Percentiles rank a stretch among this genome's conserved stretches.
Conservation (phyloP, 2,888 invertebrate genomes). For the Ectemnius cavifrons region DNA sequence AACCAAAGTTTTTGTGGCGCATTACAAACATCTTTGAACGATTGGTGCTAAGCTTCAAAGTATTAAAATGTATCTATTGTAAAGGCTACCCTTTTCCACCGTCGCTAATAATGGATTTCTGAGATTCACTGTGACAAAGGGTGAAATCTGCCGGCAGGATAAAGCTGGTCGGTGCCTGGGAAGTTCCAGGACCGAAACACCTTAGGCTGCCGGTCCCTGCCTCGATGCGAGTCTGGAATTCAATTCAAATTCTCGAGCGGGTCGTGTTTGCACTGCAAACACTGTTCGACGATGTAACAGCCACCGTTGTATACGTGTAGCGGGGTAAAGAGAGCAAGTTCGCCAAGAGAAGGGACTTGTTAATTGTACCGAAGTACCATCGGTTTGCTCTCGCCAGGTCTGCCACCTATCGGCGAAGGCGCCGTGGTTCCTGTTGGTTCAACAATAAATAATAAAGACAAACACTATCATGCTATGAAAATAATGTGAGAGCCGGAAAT, state of each 20-base stretch:
- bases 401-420: conserved; percentile 25
- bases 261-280: conserved; percentile 69
- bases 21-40: too few relatives aligned
- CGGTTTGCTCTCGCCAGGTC: conserved; percentile 7
- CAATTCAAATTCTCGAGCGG: conserved; percentile 70
- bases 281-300: conserved; percentile 61
- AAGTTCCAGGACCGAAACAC: conserved; percentile 19
- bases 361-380: conserved; percentile 44
- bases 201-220: conserved; percentile 32
- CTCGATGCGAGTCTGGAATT: conserved; percentile 56
- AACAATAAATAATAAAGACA: conserved; percentile 70
- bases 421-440: conserved; percentile 29
- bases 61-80: too few relatives aligned
- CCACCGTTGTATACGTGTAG: conserved; percentile 34
- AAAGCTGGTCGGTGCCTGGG: conserved; percentile 36
- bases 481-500: conserved; percentile 15
- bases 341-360: conserved; percentile 42
- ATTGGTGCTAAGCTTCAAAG: too few relatives aligned
- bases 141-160: conserved; percentile 22
- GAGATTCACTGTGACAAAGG: conserved; percentile 45
- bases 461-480: conserved; percentile 55
- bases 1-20: too few relatives aligned
- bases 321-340: conserved; percentile 14
- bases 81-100: background rate
- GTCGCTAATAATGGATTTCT: conserved; percentile 46